A percentile compares a stretch with the other conserved stretches of the same genome.
Conservation (phyloP, 2,113 vertebrate species). For the Athene cunicularia region DNA sequence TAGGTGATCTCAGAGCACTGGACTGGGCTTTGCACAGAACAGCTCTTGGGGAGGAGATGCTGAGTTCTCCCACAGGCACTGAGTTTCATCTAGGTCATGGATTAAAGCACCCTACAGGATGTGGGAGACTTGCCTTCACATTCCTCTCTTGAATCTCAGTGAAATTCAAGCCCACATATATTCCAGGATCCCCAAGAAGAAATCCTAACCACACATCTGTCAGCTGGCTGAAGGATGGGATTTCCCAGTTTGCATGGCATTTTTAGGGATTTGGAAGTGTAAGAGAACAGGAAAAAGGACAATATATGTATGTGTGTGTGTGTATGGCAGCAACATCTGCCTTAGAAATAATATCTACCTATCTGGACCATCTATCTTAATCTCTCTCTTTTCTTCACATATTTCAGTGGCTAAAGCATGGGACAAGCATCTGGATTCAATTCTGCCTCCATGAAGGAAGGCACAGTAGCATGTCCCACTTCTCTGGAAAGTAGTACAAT, state of each 20-base stretch:
- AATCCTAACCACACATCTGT: conserved; percentile 31
- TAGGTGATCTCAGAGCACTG: neutral
- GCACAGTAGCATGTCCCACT: neutral
- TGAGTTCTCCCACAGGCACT: neutral
- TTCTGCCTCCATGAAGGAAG: conserved; percentile 19
- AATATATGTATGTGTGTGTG: too few relatives aligned
- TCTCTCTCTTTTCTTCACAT: conserved; percentile 6
- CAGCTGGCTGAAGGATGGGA: neutral
- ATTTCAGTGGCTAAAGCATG: conserved; percentile 38
- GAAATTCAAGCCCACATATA: conserved; percentile 41
- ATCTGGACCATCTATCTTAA: neutral
- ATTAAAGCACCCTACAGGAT: conserved; percentile 38
- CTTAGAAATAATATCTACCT: neutral
- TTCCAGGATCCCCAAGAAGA: conserved; percentile 34
- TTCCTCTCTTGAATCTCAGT: conserved; percentile 33
- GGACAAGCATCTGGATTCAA: conserved; percentile 54
- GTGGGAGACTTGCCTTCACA: conserved; percentile 47
- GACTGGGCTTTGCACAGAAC: neutral
- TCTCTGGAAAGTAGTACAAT: neutral
- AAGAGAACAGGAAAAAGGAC: neutral
- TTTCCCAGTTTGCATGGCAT: neutral
- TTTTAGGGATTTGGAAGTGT: neutral
- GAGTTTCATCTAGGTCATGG: neutral
- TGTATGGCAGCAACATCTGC: neutral
- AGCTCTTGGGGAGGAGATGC: neutral